Evolutionary conservation across 2,888 invertebrate species (phyloP).

Genomic region (Diachrysia chrysitis): DNA sequence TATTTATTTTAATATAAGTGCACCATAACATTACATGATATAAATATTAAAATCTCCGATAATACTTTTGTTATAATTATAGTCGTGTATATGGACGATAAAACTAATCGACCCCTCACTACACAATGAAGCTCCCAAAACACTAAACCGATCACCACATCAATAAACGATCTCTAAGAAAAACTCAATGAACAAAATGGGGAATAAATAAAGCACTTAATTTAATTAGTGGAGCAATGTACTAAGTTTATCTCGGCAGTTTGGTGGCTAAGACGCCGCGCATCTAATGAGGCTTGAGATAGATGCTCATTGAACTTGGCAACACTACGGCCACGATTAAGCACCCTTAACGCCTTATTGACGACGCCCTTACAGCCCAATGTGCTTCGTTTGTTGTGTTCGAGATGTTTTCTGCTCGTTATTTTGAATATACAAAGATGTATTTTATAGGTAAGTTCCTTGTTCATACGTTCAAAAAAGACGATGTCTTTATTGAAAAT

Average conservation of each 20-base stretch:
- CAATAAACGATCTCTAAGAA: constrained; percentile 14
- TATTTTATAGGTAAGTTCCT: background rate
- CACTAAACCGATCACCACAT: constrained; percentile 8
- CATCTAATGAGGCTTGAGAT: constrained; percentile 54
- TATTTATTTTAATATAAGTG: background rate
- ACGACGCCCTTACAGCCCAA: constrained; percentile 37
- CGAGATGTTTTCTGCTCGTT: background rate
- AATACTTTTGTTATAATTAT: too few relatives aligned
- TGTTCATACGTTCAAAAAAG: too few relatives aligned
- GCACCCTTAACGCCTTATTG: constrained; percentile 49
- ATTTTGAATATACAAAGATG: background rate
- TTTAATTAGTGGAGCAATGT: constrained; percentile 44
- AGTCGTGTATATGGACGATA: background rate
- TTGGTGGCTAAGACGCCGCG: constrained; percentile 36
- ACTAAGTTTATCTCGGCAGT: constrained; percentile 47
- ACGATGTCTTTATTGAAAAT: too few relatives aligned
- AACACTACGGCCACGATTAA: constrained; percentile 48
- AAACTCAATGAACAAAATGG: constrained; percentile 36
- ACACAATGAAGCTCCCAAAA: background rate
- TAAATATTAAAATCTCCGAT: too few relatives aligned
- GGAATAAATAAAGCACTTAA: constrained; percentile 29
- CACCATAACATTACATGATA: background rate
- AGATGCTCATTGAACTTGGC: constrained; percentile 58
- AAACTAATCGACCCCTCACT: background rate
- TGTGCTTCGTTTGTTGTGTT: constrained; percentile 32